Percentiles rank a stretch among this genome's conserved stretches.
These are phyloP conservation scores for Paraescarpia echinospica DNA, from an alignment of 1,140 invertebrate genomes.

Conservation along the genomic window DNA sequence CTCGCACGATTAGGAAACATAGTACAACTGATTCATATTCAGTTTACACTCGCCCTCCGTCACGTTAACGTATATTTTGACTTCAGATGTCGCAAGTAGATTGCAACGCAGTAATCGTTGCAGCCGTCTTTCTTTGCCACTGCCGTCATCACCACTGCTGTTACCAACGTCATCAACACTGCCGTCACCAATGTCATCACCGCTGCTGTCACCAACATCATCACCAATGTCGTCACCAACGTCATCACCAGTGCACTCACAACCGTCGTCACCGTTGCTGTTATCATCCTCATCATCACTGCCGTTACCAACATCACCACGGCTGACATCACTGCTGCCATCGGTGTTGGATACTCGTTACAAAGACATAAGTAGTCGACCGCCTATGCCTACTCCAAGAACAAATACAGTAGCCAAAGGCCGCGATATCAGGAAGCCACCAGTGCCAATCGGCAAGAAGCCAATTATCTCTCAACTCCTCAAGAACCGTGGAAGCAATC, in stretches of 20 bases:
- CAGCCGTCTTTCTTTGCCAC: too few relatives aligned
- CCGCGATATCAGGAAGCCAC: not conserved
- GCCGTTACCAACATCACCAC: not conserved
- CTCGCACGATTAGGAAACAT: too few relatives aligned
- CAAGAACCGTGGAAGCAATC: not conserved
- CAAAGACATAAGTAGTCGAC: not conserved
- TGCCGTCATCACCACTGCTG: too few relatives aligned
- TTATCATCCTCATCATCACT: not conserved
- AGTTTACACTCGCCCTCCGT: too few relatives aligned
- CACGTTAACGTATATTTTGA: too few relatives aligned
- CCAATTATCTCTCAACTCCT: not conserved
- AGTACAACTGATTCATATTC: too few relatives aligned
- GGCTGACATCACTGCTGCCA: not conserved
- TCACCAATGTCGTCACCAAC: not conserved
- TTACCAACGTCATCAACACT: not conserved
- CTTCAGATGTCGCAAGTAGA: too few relatives aligned
- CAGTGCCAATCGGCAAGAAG: not conserved
- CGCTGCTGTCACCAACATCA: not conserved
- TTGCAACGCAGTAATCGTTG: too few relatives aligned
- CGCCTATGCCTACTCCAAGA: not conserved
- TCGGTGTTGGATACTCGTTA: not conserved
- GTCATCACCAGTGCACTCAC: not conserved
- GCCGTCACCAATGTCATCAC: not conserved
- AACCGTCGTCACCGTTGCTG: not conserved
- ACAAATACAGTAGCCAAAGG: not conserved